Base-by-base conservation (phyloP, 2,113 vertebrate species). In the Tenebrosternarchus preto region DNA sequence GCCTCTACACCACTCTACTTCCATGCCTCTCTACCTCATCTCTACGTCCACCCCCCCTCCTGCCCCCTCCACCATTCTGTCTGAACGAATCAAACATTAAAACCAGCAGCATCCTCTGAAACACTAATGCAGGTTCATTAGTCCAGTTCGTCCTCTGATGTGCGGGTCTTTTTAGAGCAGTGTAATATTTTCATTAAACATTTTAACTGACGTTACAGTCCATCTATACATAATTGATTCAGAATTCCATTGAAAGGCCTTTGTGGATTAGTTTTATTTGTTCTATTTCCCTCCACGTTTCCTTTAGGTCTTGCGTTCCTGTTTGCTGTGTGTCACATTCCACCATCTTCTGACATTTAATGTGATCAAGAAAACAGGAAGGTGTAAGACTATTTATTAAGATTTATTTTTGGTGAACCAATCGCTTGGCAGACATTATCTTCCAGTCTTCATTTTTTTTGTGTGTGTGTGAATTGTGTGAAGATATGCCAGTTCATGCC, bases 41-140 rank as follows among this genome's bases (percentile, higher is more conserved):
- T n/a, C n/a, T n/a, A n/a, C n/a, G n/a, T n/a, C n/a, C n/a, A n/a
- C n/a, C n/a, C n/a, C n/a, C n/a, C n/a, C n/a, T n/a, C n/a, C 6
- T 56, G 31, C 66, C 2, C 50, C 55, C 43, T 17, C 67, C 60
- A 77, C 72, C 66, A 83, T 84, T 87, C 64, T 85, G 69, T 63
- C 53, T 31, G 15, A 78, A 78, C 76, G 69, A 80, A 61, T 50
- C 60, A 80, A 70, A 86, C 82, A 82, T 85, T 83, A 56, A 77
- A 79, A 29, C 27, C 1, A n/a, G 29, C 27, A 33, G 36, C 24
- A 56, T 68, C 33, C 4, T 72, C 39, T n/a, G 67, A 60, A 78
- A 69, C 78, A 64, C 76, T 39, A 66, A 70, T 84, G 69, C 33
- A 81, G 77, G 85, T 80, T 77, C 36, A 77, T 77, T 61, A 69